Evolutionary conservation across 23 tunicate species (phyloP), one percentile per base, ranked within the genome.

Genomic region (Trididemnum nubilum): DNA sequence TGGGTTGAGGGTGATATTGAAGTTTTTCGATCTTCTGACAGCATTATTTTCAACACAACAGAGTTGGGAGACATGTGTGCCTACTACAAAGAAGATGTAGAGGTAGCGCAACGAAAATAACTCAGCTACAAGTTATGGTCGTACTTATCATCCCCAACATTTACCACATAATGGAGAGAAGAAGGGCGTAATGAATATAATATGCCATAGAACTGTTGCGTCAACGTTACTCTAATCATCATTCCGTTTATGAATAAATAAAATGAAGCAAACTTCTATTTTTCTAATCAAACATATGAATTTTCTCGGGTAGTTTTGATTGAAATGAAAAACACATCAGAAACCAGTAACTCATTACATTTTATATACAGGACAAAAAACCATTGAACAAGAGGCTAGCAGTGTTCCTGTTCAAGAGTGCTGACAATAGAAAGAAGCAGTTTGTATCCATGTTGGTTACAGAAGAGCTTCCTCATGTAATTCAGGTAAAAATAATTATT

Each of bases 381-480:
- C 73, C 82, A 1, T 63, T 92, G 50, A 86, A 64, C 69, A 92
- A 92, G 34, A 67, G 90, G 60, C 79, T 92, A 32, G 83, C 89
- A 0, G 85, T 92, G 25, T 92, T 38, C 64, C 0, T 86, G 4
- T 92, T 92, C 61, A 83, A 92, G 65, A 86, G 92, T 51, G 60
- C 74, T 54, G 92, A 92, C 69, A 78, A 63, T 22, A 63, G 97
- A 82, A 92, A 92, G 37, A 80, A 92, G 24, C 97, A 92, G 76
- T 92, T 92, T 71, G 34, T 87, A 0, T 82, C 92, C 44, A 71
- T 92, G 23, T 80, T 92, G 9, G 75, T 87, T 18, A 66, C 86
- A 64, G 97, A 92, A 83, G 97, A 92, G 38, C 71, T 87, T 30
- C 91, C 97, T 26, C 97, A 92, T 79, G 92, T 92, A n/a, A 54